Evolutionary conservation across 2,797 vertebrate species (phyloP), one percentile per base, ranked within the genome.

Genomic region (Falco naumanni): DNA sequence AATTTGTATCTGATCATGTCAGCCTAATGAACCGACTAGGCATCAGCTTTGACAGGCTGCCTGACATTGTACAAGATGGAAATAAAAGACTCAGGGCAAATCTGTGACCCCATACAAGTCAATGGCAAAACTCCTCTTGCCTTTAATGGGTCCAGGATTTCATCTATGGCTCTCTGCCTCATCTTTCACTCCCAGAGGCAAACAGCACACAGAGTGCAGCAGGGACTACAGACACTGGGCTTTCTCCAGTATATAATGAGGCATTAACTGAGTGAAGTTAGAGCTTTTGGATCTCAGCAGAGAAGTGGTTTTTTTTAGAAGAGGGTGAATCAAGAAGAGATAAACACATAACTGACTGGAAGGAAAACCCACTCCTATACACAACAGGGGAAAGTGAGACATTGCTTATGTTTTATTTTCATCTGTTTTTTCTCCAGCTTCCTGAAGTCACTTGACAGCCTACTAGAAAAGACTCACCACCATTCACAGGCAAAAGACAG

Each of bases 61-160:
- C 87, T 95, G 82, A 71, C 90, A 83, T 85, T 25, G 48, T 63
- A 84, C 68, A 60, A 78, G 79, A 60, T 7, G 15, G 89, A 94
- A 96, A 96, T 92, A 84, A 96, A 95, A 93, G 93, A 94, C 90
- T 80, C 37, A 13, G 94, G 87, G 89, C 87, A 92, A 80, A 96
- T 66, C 69, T 66, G 22, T 92, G 94, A 96, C 94, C 95, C 90
- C 39, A 41, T 75, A 78, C 47, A 63, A 96, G 89, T 95, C 92
- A 91, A 63, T 84, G 92, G 89, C 61, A 92, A 92, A 95, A 75
- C 81, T 96, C 69, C 65, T 81, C 61, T 91, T 61, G 33, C 84
- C 84, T 92, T 89, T 93, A 95, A 96, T 93, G 84, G 78, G 43
- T 85, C 69, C 94, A 43, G 71, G 76, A 93, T 94, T 96, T 96